phyloP scores from a whole-genome alignment of 2,888 invertebrate species.

The Crematogaster levior region DNA sequence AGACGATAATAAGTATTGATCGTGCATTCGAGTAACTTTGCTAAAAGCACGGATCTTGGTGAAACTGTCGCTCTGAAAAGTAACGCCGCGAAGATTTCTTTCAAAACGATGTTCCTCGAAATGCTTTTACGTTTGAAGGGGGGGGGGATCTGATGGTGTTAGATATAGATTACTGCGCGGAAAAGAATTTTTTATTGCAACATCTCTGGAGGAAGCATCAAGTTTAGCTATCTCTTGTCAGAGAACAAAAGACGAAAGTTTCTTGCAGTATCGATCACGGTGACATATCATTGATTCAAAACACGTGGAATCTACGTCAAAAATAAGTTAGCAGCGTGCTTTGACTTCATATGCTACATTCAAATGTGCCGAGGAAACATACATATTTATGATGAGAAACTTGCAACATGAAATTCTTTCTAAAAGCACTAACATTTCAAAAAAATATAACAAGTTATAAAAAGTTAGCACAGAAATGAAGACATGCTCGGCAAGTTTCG shows the following conservation, averaged over 20 bases:
- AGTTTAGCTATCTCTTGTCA: slow-evolving; percentile 15
- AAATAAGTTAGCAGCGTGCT: slow-evolving; percentile 27
- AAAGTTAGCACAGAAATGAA: slow-evolving; percentile 19
- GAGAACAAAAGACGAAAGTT: slow-evolving; percentile 26
- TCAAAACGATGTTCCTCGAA: slow-evolving; percentile 49
- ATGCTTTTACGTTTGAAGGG: slow-evolving; percentile 62
- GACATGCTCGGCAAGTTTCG: not conserved
- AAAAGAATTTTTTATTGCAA: slow-evolving; percentile 59
- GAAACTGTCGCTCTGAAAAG: slow-evolving; percentile 45
- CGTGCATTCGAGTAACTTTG: slow-evolving; percentile 24
- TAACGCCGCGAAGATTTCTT: slow-evolving; percentile 46
- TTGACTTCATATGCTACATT: not conserved
- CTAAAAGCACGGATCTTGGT: slow-evolving; percentile 42
- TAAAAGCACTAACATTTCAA: not conserved
- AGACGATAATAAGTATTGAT: slow-evolving; percentile 49
- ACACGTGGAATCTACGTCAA: not conserved
- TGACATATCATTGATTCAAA: slow-evolving; percentile 43
- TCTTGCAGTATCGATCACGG: slow-evolving; percentile 14
- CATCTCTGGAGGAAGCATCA: slow-evolving; percentile 23
- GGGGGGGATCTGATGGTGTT: slow-evolving; percentile 50
- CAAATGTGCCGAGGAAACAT: not conserved
- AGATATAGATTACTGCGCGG: slow-evolving; percentile 32
- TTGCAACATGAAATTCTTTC: not conserved
- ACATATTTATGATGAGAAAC: slow-evolving; percentile 12
- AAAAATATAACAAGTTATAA: no score